Evolutionary conservation across 92 coral and sea anemone species (phyloP).

Genomic region (Paramuricea clavata): DNA sequence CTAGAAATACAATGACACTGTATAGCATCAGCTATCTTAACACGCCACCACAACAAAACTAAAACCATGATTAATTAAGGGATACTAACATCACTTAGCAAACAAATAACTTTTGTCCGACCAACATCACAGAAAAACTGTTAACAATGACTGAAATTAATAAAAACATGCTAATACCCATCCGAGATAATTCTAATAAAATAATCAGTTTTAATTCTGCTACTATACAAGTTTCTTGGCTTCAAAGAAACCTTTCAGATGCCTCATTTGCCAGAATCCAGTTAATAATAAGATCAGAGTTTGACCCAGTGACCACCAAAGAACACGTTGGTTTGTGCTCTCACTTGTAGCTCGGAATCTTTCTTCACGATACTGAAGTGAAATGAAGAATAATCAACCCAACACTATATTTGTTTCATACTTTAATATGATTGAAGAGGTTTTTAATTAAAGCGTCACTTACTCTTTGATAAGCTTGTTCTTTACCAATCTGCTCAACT

Average conservation of each 20-base stretch:
- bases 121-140: background rate
- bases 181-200: background rate
- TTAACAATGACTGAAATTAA: background rate
- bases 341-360: conserved; percentile 95
- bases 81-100: background rate
- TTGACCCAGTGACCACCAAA: conserved; percentile 99
- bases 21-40: too few species aligned
- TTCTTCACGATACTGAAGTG: conserved; percentile 94
- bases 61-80: too few species aligned
- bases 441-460: conserved; percentile 12
- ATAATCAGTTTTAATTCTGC: background rate
- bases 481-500: conserved; percentile 98
- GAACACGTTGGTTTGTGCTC: conserved; percentile 97
- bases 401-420: too few species aligned
- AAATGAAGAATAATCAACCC: background rate
- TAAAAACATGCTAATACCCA: background rate
- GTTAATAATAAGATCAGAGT: conserved; percentile 91
- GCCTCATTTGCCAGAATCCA: conserved; percentile 99
- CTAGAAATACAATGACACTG: too few species aligned
- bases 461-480: conserved; percentile 97
- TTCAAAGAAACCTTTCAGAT: conserved; percentile 98
- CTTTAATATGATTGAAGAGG: background rate
- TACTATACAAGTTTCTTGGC: conserved; percentile 96
- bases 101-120: background rate
- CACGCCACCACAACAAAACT: too few species aligned